Evolutionary conservation across 2,888 invertebrate genomes (phyloP), one percentile per base, ranked within the genome.

Genomic region (Biston stratarius): DNA sequence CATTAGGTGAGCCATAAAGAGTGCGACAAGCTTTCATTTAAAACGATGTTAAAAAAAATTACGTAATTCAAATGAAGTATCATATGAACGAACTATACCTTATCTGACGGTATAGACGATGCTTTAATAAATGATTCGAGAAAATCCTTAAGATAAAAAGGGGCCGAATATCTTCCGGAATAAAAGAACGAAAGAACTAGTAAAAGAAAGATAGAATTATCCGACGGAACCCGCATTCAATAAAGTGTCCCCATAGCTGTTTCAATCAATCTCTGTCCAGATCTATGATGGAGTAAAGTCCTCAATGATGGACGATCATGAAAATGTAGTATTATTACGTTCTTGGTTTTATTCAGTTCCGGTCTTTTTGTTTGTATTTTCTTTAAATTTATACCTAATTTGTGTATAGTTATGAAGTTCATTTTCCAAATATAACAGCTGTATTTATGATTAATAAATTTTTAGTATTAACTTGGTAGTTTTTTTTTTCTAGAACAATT

Each of bases 261-360:
- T 44, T 56, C 57, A 61, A 66, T 66, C 65, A 66, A 66, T 66
- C 65, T 57, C 44, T 56, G 65, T 61, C 65, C 36, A 38, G 42
- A 45, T 64, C 64, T 58, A 64, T 64, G 64, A 64, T 64, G 38
- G 58, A 64, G 58, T 53, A 52, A 58, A 64, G 24, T 38, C 52
- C 15, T 52, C 51, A 0, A 53, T 58, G 64, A 64, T 64, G 33
- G 58, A 64, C 59, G 24, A 42, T 45, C 51, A 33, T 33, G 42
- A 49, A 59, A 24, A 33, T 48, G 48, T 48, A 38, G 49, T 15
- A 47, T 38, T 40, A 40, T 58, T 11, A 7, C 38, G 38, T 63
- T 45, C 51, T 42, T 42, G 40, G 62, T 56, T 40, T 55, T 53
- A 48, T 38, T 15, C 33, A 34, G 9, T 9, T 52, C 11, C 34